Evolutionary conservation across 2,113 vertebrate species (phyloP), one percentile per base, ranked within the genome.

Genomic region (Lepisosteus osseus): DNA sequence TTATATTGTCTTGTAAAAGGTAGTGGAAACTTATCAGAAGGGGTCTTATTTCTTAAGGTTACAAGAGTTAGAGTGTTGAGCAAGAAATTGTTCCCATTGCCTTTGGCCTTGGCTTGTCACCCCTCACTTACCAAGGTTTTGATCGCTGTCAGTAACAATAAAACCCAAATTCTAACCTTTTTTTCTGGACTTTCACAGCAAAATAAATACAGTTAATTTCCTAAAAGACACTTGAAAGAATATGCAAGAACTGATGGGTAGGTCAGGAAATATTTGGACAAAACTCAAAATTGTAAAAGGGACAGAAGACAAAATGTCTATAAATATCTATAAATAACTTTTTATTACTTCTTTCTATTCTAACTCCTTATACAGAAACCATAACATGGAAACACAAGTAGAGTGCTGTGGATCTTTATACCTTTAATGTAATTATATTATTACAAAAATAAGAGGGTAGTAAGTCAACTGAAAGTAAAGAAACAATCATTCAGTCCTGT

Each of bases 61-160:
- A 59, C 57, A 59, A 7, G 6, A 13, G n/a, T n/a, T 59, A 13
- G 57, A 59, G 57, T 59, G 57, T 8, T 59, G 12, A 59, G 3
- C 57, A 51, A 59, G 57, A 59, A 59, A 59, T 15, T 59, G 57
- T n/a, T 59, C 11, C 57, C 57, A n/a, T 11, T 13, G 14, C 57
- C 57, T 13, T 59, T 13, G n/a, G 57, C 57, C 57, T 15, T 59
- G 2, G 11, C 57, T 15, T 59, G 57, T 2, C 57, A 59, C 12
- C 14, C 2, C 57, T 59, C 12, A n/a, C 13, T 14, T 59, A 59
- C 57, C 57, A 29, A 11, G 7, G 54, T 55, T 55, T 2, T 55
- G 8, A 55, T 59, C 9, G 57, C 57, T 59, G 57, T 59, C 57
- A 59, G 57, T n/a, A n/a, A n/a, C 57, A 59, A 59, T 59, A 59